Percentiles rank a stretch among this genome's conserved stretches.
These are phyloP conservation scores for Corythornis cristatus DNA, from an alignment of 2,113 vertebrate genomes.

Conservation along the genomic window DNA sequence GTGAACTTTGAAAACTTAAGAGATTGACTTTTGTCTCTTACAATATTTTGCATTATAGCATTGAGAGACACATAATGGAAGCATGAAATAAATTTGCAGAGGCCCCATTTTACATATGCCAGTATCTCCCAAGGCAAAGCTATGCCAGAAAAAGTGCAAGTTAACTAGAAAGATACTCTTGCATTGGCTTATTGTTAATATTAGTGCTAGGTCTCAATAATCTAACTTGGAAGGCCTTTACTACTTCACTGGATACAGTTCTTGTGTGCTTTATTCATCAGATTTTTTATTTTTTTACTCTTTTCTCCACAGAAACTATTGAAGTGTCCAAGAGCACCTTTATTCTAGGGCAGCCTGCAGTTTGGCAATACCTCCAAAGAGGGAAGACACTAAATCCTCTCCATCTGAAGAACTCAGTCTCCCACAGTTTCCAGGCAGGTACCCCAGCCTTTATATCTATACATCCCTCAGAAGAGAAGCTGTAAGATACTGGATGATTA, in stretches of 20 bases:
- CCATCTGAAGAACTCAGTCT: neutral
- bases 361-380: neutral
- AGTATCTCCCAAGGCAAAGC: neutral
- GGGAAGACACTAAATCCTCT: neutral
- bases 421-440: neutral
- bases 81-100: neutral
- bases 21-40: neutral
- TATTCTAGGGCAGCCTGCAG: neutral
- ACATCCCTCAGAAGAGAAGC: neutral
- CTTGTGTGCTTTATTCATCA: neutral
- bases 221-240: neutral
- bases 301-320: neutral
- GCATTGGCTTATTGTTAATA: neutral
- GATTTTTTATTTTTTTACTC: neutral
- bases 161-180: neutral
- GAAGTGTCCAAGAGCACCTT: neutral
- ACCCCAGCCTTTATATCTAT: neutral
- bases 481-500: neutral
- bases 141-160: neutral
- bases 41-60: neutral
- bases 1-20: neutral
- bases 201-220: neutral
- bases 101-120: neutral
- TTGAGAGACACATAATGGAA: neutral
- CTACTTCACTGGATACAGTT: neutral